Conservation (phyloP, 1,140 invertebrate species). For the Zaprionus ornatus region DNA sequence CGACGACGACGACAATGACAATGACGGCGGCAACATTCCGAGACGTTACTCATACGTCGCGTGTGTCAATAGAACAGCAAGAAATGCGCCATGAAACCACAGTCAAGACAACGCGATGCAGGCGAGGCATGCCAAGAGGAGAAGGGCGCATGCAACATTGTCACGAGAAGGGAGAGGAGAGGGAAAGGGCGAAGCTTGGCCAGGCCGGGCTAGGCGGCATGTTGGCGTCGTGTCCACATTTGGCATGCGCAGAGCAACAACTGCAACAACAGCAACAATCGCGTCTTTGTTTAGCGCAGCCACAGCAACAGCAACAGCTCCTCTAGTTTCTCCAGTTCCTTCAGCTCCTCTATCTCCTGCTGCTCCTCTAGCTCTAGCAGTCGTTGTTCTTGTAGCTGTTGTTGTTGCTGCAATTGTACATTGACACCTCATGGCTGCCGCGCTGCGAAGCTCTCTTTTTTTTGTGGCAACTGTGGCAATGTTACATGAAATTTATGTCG, state of each 20-base stretch:
- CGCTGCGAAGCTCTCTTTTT: slow-evolving; percentile 31
- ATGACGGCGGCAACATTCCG: slow-evolving; percentile 66
- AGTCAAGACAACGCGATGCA: slow-evolving; percentile 1
- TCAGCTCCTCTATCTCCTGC: neutral
- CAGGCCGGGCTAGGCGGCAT: slow-evolving; percentile 33
- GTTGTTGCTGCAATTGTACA: slow-evolving; percentile 73
- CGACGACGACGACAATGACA: slow-evolving; percentile 1
- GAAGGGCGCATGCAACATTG: slow-evolving; percentile 14
- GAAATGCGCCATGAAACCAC: slow-evolving; percentile 57
- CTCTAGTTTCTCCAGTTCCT: neutral
- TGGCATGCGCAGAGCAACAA: slow-evolving; percentile 67
- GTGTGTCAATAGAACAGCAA: slow-evolving; percentile 74
- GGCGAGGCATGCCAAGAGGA: neutral
- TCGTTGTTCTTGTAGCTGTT: slow-evolving; percentile 16
- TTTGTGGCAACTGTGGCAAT: slow-evolving; percentile 33
- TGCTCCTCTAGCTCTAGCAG: slow-evolving; percentile 42
- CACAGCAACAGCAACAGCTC: slow-evolving; percentile 18
- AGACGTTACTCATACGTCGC: slow-evolving; percentile 68
- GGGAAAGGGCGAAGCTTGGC: neutral
- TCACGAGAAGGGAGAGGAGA: neutral
- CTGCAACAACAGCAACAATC: slow-evolving; percentile 67
- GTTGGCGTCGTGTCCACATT: slow-evolving; percentile 76
- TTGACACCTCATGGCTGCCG: slow-evolving; percentile 71
- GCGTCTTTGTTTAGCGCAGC: slow-evolving; percentile 62
- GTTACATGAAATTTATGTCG: slow-evolving; percentile 80